phyloP scores from a whole-genome alignment of 92 coral and sea anemone genomes.

The Hydrozoanthus gracilis region DNA sequence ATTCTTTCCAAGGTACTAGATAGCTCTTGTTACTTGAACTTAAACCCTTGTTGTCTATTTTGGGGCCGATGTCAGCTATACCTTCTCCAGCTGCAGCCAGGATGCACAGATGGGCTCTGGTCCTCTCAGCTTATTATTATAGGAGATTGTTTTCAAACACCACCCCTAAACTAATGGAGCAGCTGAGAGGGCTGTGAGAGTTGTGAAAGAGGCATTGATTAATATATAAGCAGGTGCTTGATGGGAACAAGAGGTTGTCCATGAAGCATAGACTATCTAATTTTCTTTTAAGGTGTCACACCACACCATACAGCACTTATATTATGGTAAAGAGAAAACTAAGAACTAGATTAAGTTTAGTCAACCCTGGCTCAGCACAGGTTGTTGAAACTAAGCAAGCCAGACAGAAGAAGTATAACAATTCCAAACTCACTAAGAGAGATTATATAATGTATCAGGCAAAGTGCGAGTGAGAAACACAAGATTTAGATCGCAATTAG shows the following conservation, averaged over 20 bases:
- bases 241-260: slow-evolving; percentile 32
- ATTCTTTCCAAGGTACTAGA: slow-evolving; percentile 50
- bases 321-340: not conserved
- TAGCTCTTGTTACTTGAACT: slow-evolving; percentile 54
- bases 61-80: slow-evolving; percentile 59
- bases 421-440: not conserved
- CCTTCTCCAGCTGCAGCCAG: slow-evolving; percentile 68
- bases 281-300: slow-evolving; percentile 46
- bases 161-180: slow-evolving; percentile 57
- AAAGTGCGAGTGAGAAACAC: too few species aligned
- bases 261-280: slow-evolving; percentile 51
- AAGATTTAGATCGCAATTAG: too few species aligned
- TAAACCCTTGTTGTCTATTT: slow-evolving; percentile 48
- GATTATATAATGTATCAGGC: too few species aligned
- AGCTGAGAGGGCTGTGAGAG: slow-evolving; percentile 49
- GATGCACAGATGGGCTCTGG: slow-evolving; percentile 60
- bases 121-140: too few species aligned
- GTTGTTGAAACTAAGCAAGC: not conserved
- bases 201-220: slow-evolving; percentile 41
- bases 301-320: slow-evolving; percentile 19
- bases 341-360: slow-evolving; percentile 14
- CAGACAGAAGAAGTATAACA: not conserved
- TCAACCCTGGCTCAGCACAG: not conserved
- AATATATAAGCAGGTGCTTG: slow-evolving; percentile 54
- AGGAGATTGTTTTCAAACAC: too few species aligned